Conservation (phyloP, 2,888 invertebrate genomes). For the Cacoxenus indagator region DNA sequence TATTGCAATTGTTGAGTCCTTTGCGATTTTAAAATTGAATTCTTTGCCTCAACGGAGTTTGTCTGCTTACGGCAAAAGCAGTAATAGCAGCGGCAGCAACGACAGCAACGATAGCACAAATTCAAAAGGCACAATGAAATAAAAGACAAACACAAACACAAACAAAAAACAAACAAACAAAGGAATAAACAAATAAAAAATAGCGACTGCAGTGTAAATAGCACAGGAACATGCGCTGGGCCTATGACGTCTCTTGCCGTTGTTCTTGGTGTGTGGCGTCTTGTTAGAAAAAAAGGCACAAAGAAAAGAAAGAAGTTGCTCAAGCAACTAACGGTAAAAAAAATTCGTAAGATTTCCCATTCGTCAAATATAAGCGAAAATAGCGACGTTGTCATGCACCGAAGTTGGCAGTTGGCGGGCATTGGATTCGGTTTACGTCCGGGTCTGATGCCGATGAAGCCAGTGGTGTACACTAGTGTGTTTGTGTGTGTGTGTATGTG, state of each 20-base stretch:
- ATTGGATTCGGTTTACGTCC: neutral
- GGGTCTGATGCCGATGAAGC: neutral
- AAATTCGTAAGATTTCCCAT: constrained; percentile 47
- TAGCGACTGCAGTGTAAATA: constrained; percentile 53
- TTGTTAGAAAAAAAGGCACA: neutral
- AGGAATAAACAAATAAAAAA: constrained; percentile 15
- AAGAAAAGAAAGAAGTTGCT: neutral
- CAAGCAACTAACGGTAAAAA: constrained; percentile 31
- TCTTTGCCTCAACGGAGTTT: constrained; percentile 55
- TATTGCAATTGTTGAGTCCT: constrained; percentile 41
- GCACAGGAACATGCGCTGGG: constrained; percentile 22
- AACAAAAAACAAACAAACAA: constrained; percentile 27
- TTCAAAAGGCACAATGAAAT: constrained; percentile 51
- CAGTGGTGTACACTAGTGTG: neutral
- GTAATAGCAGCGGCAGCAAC: neutral
- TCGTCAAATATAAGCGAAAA: constrained; percentile 53
- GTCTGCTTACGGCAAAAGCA: constrained; percentile 17
- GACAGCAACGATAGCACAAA: neutral
- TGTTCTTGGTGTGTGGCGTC: constrained; percentile 14
- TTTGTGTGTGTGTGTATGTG: neutral
- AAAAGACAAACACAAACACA: constrained; percentile 59
- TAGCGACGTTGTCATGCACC: constrained; percentile 16
- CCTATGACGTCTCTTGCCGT: neutral
- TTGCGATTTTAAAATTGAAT: constrained; percentile 59
- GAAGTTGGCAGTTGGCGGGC: constrained; percentile 47